Percentiles rank a stretch among this genome's conserved stretches.
These are phyloP conservation scores for Chascanopsetta lugubris DNA, from an alignment of 2,113 vertebrate genomes.

Conservation along the genomic window DNA sequence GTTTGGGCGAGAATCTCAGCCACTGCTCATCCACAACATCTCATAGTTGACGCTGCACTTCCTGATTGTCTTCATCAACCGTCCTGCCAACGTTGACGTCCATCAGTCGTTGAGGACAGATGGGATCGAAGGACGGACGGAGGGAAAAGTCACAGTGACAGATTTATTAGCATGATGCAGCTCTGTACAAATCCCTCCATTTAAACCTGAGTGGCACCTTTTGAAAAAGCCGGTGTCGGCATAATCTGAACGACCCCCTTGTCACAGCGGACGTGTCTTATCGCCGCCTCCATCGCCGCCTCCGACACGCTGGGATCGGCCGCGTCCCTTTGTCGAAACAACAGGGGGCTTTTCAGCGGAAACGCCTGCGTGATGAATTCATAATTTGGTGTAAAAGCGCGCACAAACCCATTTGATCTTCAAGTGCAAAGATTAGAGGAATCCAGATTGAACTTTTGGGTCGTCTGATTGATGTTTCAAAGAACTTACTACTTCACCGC, in stretches of 20 bases:
- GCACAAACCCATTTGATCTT: constrained; percentile 36
- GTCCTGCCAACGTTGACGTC: not conserved
- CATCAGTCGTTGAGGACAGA: not conserved
- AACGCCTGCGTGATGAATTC: constrained; percentile 28
- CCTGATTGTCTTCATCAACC: not conserved
- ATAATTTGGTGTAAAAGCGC: constrained; percentile 32
- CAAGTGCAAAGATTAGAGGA: constrained; percentile 13
- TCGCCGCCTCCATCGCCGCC: constrained; percentile 29
- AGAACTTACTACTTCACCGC: not conserved
- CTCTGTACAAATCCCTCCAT: constrained; percentile 30
- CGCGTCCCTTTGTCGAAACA: constrained; percentile 20
- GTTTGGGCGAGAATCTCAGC: too few species aligned
- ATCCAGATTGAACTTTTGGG: constrained; percentile 7
- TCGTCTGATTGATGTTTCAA: constrained; percentile 24
- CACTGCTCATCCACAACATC: not conserved
- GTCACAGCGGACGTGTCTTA: constrained; percentile 39
- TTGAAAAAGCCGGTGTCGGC: constrained; percentile 31
- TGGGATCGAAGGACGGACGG: not conserved
- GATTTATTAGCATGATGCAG: not conserved
- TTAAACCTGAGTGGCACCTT: constrained; percentile 31
- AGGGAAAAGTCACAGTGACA: too few species aligned
- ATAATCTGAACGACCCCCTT: constrained; percentile 39
- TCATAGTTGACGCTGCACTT: not conserved
- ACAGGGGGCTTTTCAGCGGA: constrained; percentile 32
- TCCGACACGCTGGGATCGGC: constrained; percentile 12